Conservation (phyloP, 2,797 vertebrate species). For the Heterohyrax brucei region DNA sequence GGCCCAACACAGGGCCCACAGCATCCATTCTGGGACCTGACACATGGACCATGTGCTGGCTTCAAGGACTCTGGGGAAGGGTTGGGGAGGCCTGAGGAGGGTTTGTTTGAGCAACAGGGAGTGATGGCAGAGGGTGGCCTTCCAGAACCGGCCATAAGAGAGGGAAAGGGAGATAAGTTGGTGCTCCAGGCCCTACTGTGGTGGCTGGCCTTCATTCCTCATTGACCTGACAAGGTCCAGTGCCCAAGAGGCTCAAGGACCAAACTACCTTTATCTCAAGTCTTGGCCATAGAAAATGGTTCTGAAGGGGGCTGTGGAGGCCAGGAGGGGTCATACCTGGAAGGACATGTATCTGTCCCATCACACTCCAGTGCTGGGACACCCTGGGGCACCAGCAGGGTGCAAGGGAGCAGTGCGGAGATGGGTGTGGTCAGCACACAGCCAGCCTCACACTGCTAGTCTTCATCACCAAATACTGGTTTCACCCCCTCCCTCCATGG, state of each 20-base stretch:
- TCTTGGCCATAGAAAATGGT: too few species aligned
- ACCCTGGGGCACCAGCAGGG: background rate
- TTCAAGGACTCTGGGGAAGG: background rate
- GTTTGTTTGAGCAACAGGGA: background rate
- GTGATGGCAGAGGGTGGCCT: too few species aligned
- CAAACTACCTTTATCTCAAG: background rate
- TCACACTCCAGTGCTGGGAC: background rate
- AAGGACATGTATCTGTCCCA: background rate
- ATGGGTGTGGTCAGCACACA: background rate
- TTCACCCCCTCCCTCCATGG: background rate
- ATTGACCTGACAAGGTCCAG: background rate
- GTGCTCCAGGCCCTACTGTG: accelerated
- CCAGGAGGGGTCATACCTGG: too few species aligned
- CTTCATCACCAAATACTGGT: background rate
- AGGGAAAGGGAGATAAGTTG: background rate
- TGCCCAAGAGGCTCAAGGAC: background rate
- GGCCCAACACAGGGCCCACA: background rate
- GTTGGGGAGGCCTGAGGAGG: background rate
- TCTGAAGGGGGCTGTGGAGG: background rate
- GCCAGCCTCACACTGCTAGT: background rate
- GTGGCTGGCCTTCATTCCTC: background rate
- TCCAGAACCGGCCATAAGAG: background rate
- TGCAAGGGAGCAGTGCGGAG: background rate
- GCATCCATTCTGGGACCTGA: background rate
- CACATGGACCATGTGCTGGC: background rate